Conservation (phyloP, 2,888 invertebrate species). For the Holacanthella duospinosa region DNA sequence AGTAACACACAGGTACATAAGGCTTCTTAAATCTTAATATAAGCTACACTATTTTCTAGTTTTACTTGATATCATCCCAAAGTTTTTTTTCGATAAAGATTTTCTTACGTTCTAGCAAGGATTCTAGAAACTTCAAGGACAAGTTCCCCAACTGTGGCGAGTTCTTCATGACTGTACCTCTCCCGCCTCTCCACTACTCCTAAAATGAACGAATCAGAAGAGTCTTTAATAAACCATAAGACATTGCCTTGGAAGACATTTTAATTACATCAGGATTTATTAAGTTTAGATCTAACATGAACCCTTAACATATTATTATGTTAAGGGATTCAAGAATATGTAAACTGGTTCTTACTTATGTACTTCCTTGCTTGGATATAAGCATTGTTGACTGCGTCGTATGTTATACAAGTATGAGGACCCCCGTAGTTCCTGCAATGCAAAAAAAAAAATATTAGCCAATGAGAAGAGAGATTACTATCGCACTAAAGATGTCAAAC, state of each 20-base stretch:
- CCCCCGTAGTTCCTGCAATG: constrained; percentile 53
- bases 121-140: constrained; percentile 73
- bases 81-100: no score
- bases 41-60: no score
- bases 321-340: no score
- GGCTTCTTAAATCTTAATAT: no score
- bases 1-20: no score
- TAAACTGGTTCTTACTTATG: constrained; percentile 81
- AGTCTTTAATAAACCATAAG: no score
- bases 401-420: constrained; percentile 73
- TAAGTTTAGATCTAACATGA: not conserved
- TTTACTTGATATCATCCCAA: no score
- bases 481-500: no score
- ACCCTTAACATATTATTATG: not conserved
- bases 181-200: constrained; percentile 70
- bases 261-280: not conserved
- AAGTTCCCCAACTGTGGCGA: constrained; percentile 75
- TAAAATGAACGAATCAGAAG: no score
- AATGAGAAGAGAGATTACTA: not conserved
- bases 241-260: no score
- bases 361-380: constrained; percentile 76
- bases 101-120: constrained; percentile 72
- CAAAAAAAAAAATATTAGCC: constrained; percentile 4
- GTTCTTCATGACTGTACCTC: constrained; percentile 67
- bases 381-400: constrained; percentile 78